phyloP scores from a whole-genome alignment of 2,797 vertebrate species.

The Peromyscus aztecus region DNA sequence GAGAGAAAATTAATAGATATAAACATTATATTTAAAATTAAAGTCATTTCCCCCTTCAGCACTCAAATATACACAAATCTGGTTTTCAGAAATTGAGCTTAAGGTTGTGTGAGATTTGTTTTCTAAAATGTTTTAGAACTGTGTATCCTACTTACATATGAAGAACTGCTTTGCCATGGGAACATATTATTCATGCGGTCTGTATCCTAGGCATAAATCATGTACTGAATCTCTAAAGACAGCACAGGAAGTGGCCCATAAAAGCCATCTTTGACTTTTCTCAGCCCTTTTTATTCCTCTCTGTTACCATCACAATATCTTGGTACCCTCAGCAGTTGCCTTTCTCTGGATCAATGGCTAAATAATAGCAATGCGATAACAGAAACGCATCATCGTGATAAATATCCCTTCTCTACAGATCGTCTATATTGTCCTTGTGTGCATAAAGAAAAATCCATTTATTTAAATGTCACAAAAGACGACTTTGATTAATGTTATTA shows the following conservation, averaged over 20 bases:
- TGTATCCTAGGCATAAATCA: constrained; percentile 75
- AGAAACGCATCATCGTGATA: constrained; percentile 80
- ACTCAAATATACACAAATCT: neutral
- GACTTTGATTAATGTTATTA: constrained; percentile 83
- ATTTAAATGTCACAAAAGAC: constrained; percentile 79
- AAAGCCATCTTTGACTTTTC: constrained; percentile 80
- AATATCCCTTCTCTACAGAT: constrained; percentile 75
- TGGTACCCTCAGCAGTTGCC: constrained; percentile 64
- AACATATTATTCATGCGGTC: constrained; percentile 61
- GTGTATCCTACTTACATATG: neutral
- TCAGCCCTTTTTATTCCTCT: neutral
- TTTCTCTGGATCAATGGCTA: constrained; percentile 68
- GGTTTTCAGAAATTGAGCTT: neutral
- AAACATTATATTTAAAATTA: neutral
- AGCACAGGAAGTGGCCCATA: constrained; percentile 55
- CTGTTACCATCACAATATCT: constrained; percentile 55
- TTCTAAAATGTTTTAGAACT: neutral
- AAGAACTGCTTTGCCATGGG: constrained; percentile 72
- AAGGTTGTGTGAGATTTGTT: neutral
- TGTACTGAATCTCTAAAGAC: constrained; percentile 76
- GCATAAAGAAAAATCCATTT: constrained; percentile 82
- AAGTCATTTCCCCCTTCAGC: neutral
- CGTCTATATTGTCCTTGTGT: constrained; percentile 77
- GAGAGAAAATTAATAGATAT: neutral
- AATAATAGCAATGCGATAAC: constrained; percentile 76